These are phyloP conservation scores for Tyrannus savana DNA, from an alignment of 2,113 vertebrate species.

Conservation along the genomic window DNA sequence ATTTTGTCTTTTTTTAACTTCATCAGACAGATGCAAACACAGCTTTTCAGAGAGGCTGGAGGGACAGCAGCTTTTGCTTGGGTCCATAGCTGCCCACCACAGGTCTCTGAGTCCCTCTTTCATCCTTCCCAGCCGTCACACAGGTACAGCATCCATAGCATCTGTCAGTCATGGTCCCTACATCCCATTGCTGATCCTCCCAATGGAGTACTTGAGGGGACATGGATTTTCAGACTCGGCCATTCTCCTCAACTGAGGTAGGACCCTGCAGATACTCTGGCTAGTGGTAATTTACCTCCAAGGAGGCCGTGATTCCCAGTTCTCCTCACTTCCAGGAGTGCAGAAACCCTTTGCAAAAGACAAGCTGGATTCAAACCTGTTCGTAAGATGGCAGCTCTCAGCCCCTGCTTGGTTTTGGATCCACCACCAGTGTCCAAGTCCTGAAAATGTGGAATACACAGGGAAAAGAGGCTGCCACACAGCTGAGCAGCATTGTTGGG, in stretches of 20 bases:
- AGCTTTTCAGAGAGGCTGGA: background rate
- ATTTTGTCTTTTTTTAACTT: background rate
- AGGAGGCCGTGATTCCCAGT: background rate
- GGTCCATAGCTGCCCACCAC: background rate
- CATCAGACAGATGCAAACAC: background rate
- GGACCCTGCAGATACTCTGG: background rate
- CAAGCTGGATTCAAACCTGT: background rate
- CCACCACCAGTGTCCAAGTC: background rate
- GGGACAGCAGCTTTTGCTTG: background rate
- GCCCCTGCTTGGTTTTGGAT: background rate
- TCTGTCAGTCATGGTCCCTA: background rate
- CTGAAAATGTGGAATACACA: rapidly evolving
- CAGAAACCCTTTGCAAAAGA: background rate
- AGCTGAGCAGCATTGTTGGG: background rate
- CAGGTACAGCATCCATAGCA: background rate
- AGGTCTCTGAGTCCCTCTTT: background rate
- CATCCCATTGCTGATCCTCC: background rate
- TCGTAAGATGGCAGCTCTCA: background rate
- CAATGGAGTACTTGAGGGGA: background rate
- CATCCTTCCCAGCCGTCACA: background rate
- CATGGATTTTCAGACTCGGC: rapidly evolving
- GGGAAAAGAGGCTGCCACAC: background rate
- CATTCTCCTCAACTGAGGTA: background rate
- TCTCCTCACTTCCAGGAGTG: background rate
- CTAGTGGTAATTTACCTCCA: background rate